Evolutionary conservation across 2,888 invertebrate species (phyloP).

Genomic region (Seladonia tumulorum): DNA sequence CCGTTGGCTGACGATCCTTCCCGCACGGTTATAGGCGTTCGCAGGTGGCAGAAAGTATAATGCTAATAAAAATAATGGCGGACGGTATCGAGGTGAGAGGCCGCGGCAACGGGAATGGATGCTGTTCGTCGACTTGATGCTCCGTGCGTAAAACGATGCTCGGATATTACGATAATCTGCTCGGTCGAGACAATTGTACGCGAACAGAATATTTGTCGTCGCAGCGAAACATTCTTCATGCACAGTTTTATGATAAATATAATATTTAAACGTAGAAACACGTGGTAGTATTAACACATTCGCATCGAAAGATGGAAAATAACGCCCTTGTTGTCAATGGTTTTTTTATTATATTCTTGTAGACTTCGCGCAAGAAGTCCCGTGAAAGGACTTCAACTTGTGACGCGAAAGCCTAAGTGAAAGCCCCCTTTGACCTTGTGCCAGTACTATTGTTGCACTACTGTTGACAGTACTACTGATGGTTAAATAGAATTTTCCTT

Average conservation of each 20-base stretch:
- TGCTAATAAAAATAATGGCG: constrained; percentile 77
- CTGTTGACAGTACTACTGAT: too few relatives aligned
- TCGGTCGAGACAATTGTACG: background rate
- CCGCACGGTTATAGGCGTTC: constrained; percentile 68
- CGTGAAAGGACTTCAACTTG: too few relatives aligned
- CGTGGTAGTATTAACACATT: background rate
- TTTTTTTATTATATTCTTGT: too few relatives aligned
- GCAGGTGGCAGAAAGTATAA: constrained; percentile 76
- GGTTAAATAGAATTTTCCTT: too few relatives aligned
- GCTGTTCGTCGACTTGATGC: constrained; percentile 30
- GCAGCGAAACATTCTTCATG: background rate
- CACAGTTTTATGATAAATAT: background rate
- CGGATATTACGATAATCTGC: constrained; percentile 38
- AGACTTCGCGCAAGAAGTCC: too few relatives aligned
- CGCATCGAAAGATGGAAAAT: too few relatives aligned
- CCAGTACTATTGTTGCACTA: too few relatives aligned
- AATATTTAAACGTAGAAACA: background rate
- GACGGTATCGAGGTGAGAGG: constrained; percentile 59
- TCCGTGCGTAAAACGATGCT: constrained; percentile 42
- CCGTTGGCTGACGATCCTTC: constrained; percentile 58
- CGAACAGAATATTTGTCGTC: background rate
- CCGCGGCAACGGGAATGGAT: constrained; percentile 19
- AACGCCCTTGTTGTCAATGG: too few relatives aligned
- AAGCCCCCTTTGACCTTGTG: too few relatives aligned
- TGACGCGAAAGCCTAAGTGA: too few relatives aligned